Base-by-base conservation (phyloP, 1,140 invertebrate species). In the Bombus waltoni region DNA sequence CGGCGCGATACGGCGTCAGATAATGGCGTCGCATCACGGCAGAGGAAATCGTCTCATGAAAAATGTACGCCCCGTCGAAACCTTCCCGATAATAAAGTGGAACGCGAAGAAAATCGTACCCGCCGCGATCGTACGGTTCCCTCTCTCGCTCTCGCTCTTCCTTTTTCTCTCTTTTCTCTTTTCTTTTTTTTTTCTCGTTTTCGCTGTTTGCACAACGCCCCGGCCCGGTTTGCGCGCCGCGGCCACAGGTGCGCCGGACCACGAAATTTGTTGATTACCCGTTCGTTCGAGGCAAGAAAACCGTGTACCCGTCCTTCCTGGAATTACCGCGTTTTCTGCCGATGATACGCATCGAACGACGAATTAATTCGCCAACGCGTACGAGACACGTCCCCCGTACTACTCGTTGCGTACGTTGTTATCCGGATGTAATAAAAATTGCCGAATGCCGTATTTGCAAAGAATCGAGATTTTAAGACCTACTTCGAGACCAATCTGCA, bases 31-130 rank as follows among this genome's bases (percentile, higher is more conserved):
- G 76, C 86, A 88, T 85, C 92, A 92, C 92, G 92, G 90, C 90
- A 93, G 81, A 90, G 90, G 83, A 93, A 92, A 92, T 92, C 89
- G 88, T 93, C 89, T 92, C 91, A 93, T 92, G 90, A 93, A 93
- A 93, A 90, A 93, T 93, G 91, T 88, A 93, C 90, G 79, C 83
- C 59, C 77, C 81, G 88, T 80, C 82, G 65, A 76, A 86, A 81
- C 68, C 57, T n/a, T 72, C 81, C 38, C 85, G 86, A 86, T 92
- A 88, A 91, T 90, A 90, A 89, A 91, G 81, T 89, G 87, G 80
- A 89, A 89, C 57, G 75, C 38, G 57, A 65, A 66, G 72, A 90
- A 90, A 89, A 73, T 89, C 79, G 79, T 53, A 44, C 82, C 18
- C 35, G 18, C 18, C 35, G 18, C 15, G 32, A 68, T 68, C 32